These are phyloP conservation scores for Oplegnathus fasciatus DNA, from an alignment of 2,113 vertebrate species.

Conservation along the genomic window DNA sequence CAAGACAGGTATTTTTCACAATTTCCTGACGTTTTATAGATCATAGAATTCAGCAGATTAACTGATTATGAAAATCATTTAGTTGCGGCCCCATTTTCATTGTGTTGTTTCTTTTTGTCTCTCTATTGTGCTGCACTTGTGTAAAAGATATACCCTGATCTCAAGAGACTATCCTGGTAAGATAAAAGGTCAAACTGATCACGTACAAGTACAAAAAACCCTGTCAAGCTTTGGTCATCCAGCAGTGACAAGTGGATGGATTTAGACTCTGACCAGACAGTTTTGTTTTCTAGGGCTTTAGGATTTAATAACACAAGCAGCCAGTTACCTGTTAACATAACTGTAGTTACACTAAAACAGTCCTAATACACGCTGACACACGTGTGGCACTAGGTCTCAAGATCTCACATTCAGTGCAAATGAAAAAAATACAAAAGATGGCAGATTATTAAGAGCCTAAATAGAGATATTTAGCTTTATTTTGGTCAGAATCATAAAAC, in stretches of 20 bases:
- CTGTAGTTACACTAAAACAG: neutral
- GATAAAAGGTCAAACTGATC: too few relatives aligned
- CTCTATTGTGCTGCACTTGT: neutral
- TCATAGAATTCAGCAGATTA: neutral
- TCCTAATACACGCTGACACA: too few relatives aligned
- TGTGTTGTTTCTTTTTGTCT: neutral
- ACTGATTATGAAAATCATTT: neutral
- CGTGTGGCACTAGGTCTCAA: too few relatives aligned
- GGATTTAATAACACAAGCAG: too few relatives aligned
- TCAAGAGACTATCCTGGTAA: neutral
- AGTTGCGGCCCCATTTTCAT: neutral
- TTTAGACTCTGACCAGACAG: neutral
- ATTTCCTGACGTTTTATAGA: neutral
- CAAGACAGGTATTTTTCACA: too few relatives aligned
- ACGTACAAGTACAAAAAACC: neutral
- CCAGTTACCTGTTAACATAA: too few relatives aligned
- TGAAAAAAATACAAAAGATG: neutral
- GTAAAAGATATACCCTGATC: neutral
- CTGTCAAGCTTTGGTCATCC: neutral
- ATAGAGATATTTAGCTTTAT: neutral
- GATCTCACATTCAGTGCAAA: neutral
- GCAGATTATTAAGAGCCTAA: neutral
- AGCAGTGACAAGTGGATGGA: neutral
- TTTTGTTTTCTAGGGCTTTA: too few relatives aligned
- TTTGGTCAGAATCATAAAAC: neutral